Evolutionary conservation across 1,140 invertebrate species (phyloP).

Genomic region (Aethina tumida): DNA sequence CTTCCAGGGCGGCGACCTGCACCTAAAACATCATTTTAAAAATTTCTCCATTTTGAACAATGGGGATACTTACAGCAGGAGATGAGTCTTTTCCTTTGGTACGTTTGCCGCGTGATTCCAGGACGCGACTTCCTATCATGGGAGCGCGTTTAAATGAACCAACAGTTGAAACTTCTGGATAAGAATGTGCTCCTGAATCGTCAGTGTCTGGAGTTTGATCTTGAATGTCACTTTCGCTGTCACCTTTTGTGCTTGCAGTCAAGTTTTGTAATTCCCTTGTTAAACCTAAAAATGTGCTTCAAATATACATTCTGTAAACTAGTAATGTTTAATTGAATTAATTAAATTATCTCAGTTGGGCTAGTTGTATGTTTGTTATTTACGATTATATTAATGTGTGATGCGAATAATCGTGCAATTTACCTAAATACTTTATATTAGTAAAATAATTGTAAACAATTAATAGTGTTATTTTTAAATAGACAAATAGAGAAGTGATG

Average conservation of each 20-base stretch:
- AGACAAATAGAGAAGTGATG: no score
- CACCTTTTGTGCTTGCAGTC: constrained; percentile 40
- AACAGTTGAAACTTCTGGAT: constrained; percentile 35
- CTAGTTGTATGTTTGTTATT: no score
- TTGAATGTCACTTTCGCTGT: constrained; percentile 49
- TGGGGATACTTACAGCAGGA: constrained; percentile 16
- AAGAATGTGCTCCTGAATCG: constrained; percentile 45
- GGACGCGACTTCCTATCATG: constrained; percentile 43
- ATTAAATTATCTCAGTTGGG: no score
- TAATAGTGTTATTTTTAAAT: no score
- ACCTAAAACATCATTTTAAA: constrained; percentile 37
- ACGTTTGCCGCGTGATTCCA: constrained; percentile 44
- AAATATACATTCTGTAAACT: no score
- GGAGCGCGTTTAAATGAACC: constrained; percentile 46
- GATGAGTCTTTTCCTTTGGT: constrained; percentile 45
- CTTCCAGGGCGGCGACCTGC: constrained; percentile 82
- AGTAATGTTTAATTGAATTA: no score
- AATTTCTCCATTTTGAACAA: constrained; percentile 4
- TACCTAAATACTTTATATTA: no score
- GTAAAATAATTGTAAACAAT: no score
- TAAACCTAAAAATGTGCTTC: no score
- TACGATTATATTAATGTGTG: no score
- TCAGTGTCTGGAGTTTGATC: constrained; percentile 56
- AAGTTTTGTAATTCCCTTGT: constrained; percentile 41
- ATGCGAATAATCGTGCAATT: no score